These are phyloP conservation scores for Sycophaga agraensis DNA, from an alignment of 1,140 invertebrate species.

Conservation along the genomic window DNA sequence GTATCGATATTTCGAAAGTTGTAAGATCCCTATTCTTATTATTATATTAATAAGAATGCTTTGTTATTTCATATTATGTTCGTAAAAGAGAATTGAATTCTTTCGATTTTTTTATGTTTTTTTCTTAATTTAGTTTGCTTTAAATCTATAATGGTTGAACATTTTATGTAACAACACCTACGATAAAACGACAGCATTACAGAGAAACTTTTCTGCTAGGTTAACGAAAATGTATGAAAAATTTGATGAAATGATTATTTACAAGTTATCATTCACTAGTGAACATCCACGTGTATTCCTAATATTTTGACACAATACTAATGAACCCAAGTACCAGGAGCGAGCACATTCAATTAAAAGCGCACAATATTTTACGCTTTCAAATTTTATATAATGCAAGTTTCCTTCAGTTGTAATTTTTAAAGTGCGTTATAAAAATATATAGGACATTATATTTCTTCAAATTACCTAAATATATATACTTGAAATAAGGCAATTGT, in stretches of 20 bases:
- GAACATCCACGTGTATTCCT: not conserved
- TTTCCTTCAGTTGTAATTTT: not conserved
- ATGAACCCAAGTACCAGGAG: not conserved
- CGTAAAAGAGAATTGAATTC: not conserved
- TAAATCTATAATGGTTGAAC: not conserved
- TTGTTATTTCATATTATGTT: not conserved
- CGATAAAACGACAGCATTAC: conserved; percentile 22
- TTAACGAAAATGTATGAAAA: conserved; percentile 11
- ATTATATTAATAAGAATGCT: not conserved
- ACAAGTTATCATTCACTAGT: conserved; percentile 4
- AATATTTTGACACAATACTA: not conserved
- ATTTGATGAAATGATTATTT: conserved; percentile 15
- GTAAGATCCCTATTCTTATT: no score
- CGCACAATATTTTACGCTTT: not conserved
- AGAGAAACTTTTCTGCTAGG: conserved; percentile 21
- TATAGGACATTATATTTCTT: conserved; percentile 5
- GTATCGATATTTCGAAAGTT: no score
- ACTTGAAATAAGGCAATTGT: conserved; percentile 2
- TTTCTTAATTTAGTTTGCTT: not conserved
- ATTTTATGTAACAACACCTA: conserved; percentile 4
- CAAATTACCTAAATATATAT: conserved; percentile 1
- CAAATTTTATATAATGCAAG: not conserved
- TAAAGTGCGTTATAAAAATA: conserved; percentile 14
- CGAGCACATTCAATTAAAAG: conserved; percentile 12
- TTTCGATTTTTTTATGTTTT: not conserved